These are phyloP conservation scores for Pristiophorus japonicus DNA, from an alignment of 2,113 vertebrate species.

Conservation along the genomic window DNA sequence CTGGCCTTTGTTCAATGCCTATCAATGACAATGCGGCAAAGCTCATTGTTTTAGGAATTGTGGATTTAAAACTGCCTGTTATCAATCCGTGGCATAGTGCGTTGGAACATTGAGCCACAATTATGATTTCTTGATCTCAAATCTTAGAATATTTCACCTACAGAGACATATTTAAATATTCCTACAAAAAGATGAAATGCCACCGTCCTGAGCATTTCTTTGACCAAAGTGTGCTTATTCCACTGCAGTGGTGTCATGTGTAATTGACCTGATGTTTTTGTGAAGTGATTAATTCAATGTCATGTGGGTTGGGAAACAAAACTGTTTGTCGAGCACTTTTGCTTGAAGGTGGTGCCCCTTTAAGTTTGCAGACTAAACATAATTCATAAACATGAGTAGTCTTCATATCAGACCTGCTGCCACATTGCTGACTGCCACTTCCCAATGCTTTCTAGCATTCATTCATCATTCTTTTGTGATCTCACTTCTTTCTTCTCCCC, in stretches of 20 bases:
- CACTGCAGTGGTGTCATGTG: neutral
- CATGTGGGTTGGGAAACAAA: neutral
- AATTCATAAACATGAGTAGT: neutral
- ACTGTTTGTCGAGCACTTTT: neutral
- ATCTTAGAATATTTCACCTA: neutral
- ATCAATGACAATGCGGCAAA: neutral
- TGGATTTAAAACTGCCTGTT: neutral
- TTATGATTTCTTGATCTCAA: neutral
- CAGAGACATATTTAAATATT: neutral
- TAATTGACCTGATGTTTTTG: neutral
- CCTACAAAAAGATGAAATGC: neutral
- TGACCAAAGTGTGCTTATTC: neutral
- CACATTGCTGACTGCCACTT: neutral
- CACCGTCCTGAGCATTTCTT: neutral
- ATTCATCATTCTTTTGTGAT: constrained; percentile 6
- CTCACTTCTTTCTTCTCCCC: neutral
- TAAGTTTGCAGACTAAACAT: neutral
- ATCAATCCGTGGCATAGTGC: neutral
- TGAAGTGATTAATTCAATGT: neutral
- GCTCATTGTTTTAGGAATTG: neutral
- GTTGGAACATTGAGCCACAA: neutral
- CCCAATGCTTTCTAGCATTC: neutral
- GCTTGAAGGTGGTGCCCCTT: neutral
- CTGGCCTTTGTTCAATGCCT: neutral
- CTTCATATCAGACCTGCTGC: neutral